Conservation (phyloP, 2,113 vertebrate genomes). For the Oryzias celebensis region DNA sequence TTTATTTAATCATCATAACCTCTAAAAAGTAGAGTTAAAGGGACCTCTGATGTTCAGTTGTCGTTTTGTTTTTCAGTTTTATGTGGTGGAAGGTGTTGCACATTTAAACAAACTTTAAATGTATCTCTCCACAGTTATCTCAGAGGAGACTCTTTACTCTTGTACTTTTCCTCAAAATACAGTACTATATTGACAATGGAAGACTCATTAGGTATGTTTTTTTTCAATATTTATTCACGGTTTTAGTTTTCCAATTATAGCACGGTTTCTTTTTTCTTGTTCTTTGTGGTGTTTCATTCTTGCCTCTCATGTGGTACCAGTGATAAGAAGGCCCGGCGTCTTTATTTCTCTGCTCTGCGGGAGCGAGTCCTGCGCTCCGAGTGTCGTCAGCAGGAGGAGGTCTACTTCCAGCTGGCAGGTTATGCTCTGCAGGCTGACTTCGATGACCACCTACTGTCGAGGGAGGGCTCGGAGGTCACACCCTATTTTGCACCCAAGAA, state of each 20-base stretch:
- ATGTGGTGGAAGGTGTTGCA: background rate
- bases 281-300: background rate
- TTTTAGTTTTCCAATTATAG: background rate
- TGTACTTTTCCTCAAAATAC: slow-evolving; percentile 85
- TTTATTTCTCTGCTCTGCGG: slow-evolving; percentile 86
- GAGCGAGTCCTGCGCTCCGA: slow-evolving; percentile 85
- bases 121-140: slow-evolving; percentile 68
- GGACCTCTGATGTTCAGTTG: background rate
- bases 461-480: slow-evolving; percentile 49
- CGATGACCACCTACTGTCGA: slow-evolving; percentile 74
- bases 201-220: slow-evolving; percentile 83
- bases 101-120: slow-evolving; percentile 5
- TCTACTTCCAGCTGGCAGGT: slow-evolving; percentile 89
- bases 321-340: slow-evolving; percentile 80
- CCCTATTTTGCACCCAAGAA: slow-evolving; percentile 87
- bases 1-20: background rate
- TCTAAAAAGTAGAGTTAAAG: slow-evolving; percentile 7
- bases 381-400: slow-evolving; percentile 86
- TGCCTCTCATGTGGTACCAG: slow-evolving; percentile 56
- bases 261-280: background rate
- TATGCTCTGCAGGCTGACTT: slow-evolving; percentile 87
- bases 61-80: background rate
- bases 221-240: background rate
- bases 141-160: slow-evolving; percentile 78
- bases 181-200: slow-evolving; percentile 88